Evolutionary conservation across 2,888 invertebrate genomes (phyloP), one percentile per base, ranked within the genome.

Genomic region (Atethmia centrago): DNA sequence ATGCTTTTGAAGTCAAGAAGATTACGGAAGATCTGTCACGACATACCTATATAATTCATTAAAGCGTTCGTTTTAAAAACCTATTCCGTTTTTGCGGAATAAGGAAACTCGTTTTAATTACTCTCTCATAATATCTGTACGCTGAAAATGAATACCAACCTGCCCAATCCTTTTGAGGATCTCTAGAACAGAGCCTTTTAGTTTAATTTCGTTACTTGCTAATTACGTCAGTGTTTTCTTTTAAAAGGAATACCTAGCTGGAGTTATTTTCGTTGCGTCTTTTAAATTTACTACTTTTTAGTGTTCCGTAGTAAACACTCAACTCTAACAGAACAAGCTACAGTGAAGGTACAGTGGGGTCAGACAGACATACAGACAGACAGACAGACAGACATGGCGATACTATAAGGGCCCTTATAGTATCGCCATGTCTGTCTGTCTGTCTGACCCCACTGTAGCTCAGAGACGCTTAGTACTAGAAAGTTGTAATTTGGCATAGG

Each of bases 221-320:
- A 53, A 59, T 77, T 64, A 64, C 25, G 21, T 53, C 47, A 47
- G 25, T 42, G 58, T 59, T 79, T 64, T 63, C 36, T 47, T 64
- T 12, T 25, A 63, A 25, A 62, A 47, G 51, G 5, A 63, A 12
- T 3, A 36, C 36, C 36, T 21, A 36, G 16, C 28, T 28, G 25
- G 31, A 77, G 45, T 79, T 47, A 80, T 64, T 47, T 80, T 74
- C 21, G n/a, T 62, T 31, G 9, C 25, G 28, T 45, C 12, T 47
- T n/a, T n/a, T n/a, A n/a, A n/a, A n/a, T n/a, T n/a, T n/a, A n/a
- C n/a, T n/a, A n/a, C n/a, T n/a, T n/a, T n/a, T n/a, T n/a, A n/a
- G n/a, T n/a, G n/a, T n/a, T n/a, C n/a, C n/a, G n/a, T n/a, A n/a
- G n/a, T n/a, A n/a, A n/a, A n/a, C n/a, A n/a, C n/a, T n/a, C n/a